Conservation (phyloP, 2,797 vertebrate genomes). For the Lagodon rhomboides region DNA sequence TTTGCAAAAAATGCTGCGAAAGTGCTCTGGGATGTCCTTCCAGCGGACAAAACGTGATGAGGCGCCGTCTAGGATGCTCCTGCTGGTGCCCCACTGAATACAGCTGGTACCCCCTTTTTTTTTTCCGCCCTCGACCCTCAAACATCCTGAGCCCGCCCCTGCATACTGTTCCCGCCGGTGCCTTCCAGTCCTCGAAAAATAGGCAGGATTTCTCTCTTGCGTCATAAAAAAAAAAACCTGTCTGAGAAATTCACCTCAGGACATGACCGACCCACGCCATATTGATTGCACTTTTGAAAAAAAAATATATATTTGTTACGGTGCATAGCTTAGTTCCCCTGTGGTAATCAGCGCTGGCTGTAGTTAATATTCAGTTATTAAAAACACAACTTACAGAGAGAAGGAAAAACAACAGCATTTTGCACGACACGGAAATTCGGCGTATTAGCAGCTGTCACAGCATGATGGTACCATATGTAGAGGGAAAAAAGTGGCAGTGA, state of each 20-base stretch:
- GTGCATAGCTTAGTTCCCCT: not conserved
- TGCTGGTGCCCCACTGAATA: too few species aligned
- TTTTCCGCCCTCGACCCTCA: too few species aligned
- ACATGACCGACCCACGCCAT: too few species aligned
- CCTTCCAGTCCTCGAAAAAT: not conserved
- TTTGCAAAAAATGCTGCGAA: too few species aligned
- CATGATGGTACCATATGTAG: constrained; percentile 25
- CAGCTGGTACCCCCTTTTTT: too few species aligned
- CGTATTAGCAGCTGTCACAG: constrained; percentile 21
- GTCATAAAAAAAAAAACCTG: not conserved
- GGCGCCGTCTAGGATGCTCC: too few species aligned
- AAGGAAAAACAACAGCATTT: not conserved
- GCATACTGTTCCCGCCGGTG: not conserved
- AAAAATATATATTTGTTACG: not conserved
- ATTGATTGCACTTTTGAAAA: not conserved
- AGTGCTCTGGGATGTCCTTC: too few species aligned
- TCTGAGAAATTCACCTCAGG: not conserved
- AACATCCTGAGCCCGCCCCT: too few species aligned
- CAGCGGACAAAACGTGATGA: too few species aligned
- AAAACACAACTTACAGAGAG: not conserved
- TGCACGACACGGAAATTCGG: not conserved
- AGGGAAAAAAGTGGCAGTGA: constrained; percentile 7
- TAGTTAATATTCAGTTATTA: not conserved
- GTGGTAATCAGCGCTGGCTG: not conserved
- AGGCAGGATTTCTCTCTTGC: not conserved